Percentiles rank a stretch among this genome's conserved stretches.
Evolutionary conservation across 2,888 invertebrate species (phyloP).

Genomic region (Alentia gelatinosa): DNA sequence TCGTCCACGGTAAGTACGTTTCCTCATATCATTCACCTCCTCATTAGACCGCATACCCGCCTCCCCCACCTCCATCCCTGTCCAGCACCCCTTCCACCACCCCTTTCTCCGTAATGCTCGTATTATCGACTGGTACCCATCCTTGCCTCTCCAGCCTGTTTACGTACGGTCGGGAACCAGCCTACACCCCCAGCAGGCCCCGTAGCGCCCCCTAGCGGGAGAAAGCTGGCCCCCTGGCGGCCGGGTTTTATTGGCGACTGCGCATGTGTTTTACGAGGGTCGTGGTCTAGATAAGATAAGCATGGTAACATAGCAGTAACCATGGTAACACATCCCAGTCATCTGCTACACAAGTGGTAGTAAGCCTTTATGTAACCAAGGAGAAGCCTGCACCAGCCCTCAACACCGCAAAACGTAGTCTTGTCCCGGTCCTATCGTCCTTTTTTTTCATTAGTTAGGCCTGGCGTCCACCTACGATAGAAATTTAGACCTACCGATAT

Average conservation of each 20-base stretch:
- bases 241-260: not conserved
- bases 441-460: not conserved
- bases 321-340: not conserved
- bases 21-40: too few species aligned
- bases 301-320: not conserved
- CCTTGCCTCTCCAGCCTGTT: not conserved
- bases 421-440: not conserved
- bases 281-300: not conserved
- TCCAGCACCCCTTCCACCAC: not conserved
- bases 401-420: not conserved
- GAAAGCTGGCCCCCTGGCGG: not conserved
- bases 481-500: not conserved
- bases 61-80: not conserved
- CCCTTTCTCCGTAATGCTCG: not conserved
- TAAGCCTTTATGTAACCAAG: not conserved
- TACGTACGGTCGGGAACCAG: not conserved
- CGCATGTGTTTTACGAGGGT: not conserved
- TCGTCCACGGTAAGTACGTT: too few species aligned
- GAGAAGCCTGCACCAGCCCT: not conserved
- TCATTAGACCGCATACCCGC: too few species aligned
- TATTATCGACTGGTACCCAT: not conserved
- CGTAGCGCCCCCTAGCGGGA: not conserved
- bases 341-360: not conserved
- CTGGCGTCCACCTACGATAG: not conserved
- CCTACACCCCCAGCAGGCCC: not conserved